These are phyloP conservation scores for Ariolimax columbianus DNA, from an alignment of 2,888 invertebrate genomes.

Conservation along the genomic window DNA sequence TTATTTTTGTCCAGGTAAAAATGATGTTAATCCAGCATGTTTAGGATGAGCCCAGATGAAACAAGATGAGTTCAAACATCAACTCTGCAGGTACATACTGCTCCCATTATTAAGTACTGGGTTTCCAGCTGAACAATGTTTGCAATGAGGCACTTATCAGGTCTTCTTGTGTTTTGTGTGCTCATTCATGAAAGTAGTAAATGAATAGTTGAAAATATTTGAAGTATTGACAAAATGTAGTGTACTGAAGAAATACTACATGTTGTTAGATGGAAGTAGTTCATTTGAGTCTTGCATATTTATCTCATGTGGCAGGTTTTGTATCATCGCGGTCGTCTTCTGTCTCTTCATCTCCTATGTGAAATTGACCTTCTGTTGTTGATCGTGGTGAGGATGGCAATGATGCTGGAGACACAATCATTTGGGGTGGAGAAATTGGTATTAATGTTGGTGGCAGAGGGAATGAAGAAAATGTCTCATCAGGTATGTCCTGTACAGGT, in stretches of 20 bases:
- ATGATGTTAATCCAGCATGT: no score
- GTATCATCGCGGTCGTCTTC: slow-evolving; percentile 38
- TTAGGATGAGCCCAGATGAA: no score
- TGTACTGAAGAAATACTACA: neutral
- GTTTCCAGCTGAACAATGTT: neutral
- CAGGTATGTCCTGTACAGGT: slow-evolving; percentile 31
- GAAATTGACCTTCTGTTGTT: slow-evolving; percentile 20
- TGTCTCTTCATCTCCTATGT: slow-evolving; percentile 12
- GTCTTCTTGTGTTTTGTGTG: neutral
- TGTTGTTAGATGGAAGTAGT: neutral
- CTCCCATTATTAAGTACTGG: no score
- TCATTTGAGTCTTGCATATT: neutral
- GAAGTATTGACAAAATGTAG: neutral
- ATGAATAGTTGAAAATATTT: neutral
- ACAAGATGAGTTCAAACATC: no score
- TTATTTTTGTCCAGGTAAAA: no score
- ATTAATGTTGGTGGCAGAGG: slow-evolving; percentile 30
- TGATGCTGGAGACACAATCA: slow-evolving; percentile 42
- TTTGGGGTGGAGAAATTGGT: slow-evolving; percentile 27
- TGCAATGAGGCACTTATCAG: neutral
- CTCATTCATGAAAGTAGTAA: neutral
- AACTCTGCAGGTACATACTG: no score
- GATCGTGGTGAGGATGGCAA: slow-evolving; percentile 37
- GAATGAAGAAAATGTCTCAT: slow-evolving; percentile 13
- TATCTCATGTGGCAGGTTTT: neutral